Evolutionary conservation across 2,888 invertebrate species (phyloP).

Genomic region (Thelaira solivaga): DNA sequence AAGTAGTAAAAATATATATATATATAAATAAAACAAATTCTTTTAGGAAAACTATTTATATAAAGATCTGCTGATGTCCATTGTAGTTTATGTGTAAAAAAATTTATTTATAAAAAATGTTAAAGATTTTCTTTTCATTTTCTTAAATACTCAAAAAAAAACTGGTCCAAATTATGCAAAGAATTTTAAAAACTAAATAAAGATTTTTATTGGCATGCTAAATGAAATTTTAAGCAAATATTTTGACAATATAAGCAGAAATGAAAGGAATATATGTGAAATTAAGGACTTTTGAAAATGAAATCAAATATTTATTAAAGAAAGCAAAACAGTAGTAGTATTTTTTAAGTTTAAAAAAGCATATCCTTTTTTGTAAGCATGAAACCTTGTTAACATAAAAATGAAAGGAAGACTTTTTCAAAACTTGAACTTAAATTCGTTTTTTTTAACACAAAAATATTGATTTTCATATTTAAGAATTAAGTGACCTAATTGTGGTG

Average conservation of each 20-base stretch:
- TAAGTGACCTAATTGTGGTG: too few species aligned
- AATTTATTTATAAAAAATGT: slow-evolving; percentile 26
- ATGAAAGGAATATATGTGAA: neutral
- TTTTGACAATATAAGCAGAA: neutral
- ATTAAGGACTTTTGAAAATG: slow-evolving; percentile 8
- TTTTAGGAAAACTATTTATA: slow-evolving; percentile 18
- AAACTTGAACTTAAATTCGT: too few species aligned
- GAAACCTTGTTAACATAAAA: too few species aligned
- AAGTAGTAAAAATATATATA: too few species aligned
- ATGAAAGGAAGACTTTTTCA: too few species aligned
- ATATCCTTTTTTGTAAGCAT: too few species aligned
- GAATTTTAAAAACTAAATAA: slow-evolving; percentile 42
- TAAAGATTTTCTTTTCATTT: slow-evolving; percentile 21
- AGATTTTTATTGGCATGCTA: slow-evolving; percentile 22
- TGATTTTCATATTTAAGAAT: too few species aligned
- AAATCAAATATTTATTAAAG: neutral
- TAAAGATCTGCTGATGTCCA: slow-evolving; percentile 34
- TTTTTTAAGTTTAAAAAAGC: too few species aligned
- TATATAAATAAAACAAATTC: slow-evolving; percentile 27
- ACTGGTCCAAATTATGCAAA: slow-evolving; percentile 20
- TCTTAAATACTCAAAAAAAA: too few species aligned
- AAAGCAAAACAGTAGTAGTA: neutral
- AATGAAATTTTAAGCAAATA: slow-evolving; percentile 34
- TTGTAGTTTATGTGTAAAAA: neutral
- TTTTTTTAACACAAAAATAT: too few species aligned